A percentile compares a stretch with the other conserved stretches of the same genome.
Evolutionary conservation across 2,888 invertebrate genomes (phyloP).

Genomic region (Cosmopolites sordidus): DNA sequence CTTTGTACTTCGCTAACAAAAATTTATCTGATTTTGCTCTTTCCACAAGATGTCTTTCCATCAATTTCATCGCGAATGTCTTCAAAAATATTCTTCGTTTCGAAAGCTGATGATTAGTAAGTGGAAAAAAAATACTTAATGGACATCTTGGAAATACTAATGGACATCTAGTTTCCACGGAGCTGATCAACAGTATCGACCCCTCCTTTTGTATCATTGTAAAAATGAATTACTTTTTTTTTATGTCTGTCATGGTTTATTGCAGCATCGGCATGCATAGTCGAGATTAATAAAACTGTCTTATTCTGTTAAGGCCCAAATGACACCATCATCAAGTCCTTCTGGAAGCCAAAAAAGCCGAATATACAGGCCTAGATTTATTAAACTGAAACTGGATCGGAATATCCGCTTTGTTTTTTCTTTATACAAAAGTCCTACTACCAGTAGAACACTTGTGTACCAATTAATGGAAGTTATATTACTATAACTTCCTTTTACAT

Average conservation of each 20-base stretch:
- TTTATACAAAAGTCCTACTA: slow-evolving; percentile 23
- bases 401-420: slow-evolving; percentile 27
- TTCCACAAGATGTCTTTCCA: too few species aligned
- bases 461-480: slow-evolving; percentile 17
- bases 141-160: too few species aligned
- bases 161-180: slow-evolving; percentile 33
- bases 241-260: slow-evolving; percentile 5
- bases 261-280: slow-evolving; percentile 13
- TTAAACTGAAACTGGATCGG: slow-evolving; percentile 7
- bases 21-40: too few species aligned
- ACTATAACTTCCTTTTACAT: slow-evolving; percentile 19
- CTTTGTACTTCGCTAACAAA: too few species aligned
- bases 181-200: slow-evolving; percentile 36
- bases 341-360: slow-evolving; percentile 26
- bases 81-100: too few species aligned
- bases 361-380: slow-evolving; percentile 4
- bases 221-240: slow-evolving; percentile 31
- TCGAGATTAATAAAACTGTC: slow-evolving; percentile 16
- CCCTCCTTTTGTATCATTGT: slow-evolving; percentile 33
- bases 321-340: slow-evolving; percentile 26
- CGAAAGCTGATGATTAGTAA: too few species aligned
- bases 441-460: slow-evolving; percentile 30
- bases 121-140: too few species aligned
- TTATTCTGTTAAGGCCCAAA: slow-evolving; percentile 17
- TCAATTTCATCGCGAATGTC: too few species aligned